A percentile compares a stretch with the other conserved stretches of the same genome.
These are phyloP conservation scores for Dolichotis patagonum DNA, from an alignment of 2,113 vertebrate species.

Conservation along the genomic window DNA sequence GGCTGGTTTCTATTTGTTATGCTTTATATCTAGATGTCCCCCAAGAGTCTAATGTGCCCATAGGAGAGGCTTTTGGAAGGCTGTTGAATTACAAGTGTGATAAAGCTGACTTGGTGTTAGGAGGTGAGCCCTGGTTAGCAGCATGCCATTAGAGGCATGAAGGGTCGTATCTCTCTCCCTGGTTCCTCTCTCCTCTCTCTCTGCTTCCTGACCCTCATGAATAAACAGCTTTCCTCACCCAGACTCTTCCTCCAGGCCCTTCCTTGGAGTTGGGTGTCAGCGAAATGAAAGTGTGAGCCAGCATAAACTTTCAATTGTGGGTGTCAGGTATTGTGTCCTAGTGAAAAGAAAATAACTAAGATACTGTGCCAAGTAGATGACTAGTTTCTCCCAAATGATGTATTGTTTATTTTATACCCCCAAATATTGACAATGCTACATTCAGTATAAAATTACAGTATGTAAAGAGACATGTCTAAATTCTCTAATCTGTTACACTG, in stretches of 20 bases:
- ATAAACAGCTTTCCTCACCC: not conserved
- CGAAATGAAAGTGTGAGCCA: not conserved
- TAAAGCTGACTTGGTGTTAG: not conserved
- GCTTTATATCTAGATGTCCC: not conserved
- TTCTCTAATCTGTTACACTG: not conserved
- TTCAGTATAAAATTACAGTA: not conserved
- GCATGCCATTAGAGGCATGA: too few relatives aligned
- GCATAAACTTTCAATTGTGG: not conserved
- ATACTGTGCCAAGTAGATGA: not conserved
- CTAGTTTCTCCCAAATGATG: not conserved
- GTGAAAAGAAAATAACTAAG: not conserved
- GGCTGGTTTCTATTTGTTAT: not conserved
- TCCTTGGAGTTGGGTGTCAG: not conserved
- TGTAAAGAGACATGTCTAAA: constrained; percentile 5
- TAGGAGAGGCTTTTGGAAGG: not conserved
- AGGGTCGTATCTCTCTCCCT: not conserved
- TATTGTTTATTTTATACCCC: not conserved
- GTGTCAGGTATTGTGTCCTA: not conserved
- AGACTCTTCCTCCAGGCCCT: not conserved
- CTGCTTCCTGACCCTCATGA: not conserved
- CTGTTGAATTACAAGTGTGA: not conserved
- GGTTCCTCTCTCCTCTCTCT: not conserved
- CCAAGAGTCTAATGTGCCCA: not conserved
- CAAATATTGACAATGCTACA: constrained; percentile 26
- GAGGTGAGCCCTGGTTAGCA: not conserved